Conservation (phyloP, 2,113 vertebrate species). For the Apteryx mantelli region DNA sequence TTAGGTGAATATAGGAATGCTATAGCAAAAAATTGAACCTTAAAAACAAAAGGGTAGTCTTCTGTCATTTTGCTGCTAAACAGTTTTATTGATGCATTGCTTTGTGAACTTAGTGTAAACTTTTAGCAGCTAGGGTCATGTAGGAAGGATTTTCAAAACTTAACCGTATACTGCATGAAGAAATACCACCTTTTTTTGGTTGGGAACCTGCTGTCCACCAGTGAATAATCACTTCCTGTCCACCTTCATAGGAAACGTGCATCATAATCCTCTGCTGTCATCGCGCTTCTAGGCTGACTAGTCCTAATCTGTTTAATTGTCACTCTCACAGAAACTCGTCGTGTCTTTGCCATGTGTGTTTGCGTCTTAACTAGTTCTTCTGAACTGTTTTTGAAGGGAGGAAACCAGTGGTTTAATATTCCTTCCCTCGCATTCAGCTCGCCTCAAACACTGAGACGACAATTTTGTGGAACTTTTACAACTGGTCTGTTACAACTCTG, state of each 20-base stretch:
- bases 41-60: neutral
- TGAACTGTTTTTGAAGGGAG: neutral
- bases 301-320: constrained; percentile 19
- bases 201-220: neutral
- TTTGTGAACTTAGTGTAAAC: neutral
- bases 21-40: neutral
- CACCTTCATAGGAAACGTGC: neutral
- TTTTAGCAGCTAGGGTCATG: neutral
- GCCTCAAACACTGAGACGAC: neutral
- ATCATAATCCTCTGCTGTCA: neutral
- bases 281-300: constrained; percentile 17
- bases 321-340: neutral
- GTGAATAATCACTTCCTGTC: neutral
- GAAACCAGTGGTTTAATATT: neutral
- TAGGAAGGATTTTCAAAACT: neutral
- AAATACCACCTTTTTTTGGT: neutral
- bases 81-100: neutral
- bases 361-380: neutral
- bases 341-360: neutral
- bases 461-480: neutral
- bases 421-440: neutral
- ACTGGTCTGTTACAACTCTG: neutral
- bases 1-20: neutral
- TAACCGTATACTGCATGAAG: neutral
- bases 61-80: neutral